Conservation (phyloP, 2,888 invertebrate species). For the Stenichneumon culpator region DNA sequence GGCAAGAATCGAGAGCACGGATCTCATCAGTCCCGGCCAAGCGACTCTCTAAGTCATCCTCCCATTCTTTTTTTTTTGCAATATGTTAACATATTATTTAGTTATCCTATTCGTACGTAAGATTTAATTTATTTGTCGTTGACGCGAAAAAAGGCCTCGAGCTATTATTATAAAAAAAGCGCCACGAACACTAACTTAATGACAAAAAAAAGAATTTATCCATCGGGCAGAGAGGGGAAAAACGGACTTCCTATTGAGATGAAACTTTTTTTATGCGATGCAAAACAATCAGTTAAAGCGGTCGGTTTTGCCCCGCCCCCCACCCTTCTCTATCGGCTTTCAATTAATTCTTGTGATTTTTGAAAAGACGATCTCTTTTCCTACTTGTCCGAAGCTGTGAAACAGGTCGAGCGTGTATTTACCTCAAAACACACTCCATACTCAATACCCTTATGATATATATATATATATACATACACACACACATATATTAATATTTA, state of each 20-base stretch:
- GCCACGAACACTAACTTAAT: neutral
- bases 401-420: conserved; percentile 64
- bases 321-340: neutral
- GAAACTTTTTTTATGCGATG: too few relatives aligned
- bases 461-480: conserved; percentile 64
- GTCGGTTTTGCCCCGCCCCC: too few relatives aligned
- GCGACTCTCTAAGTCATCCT: conserved; percentile 79
- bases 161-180: neutral
- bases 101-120: conserved; percentile 3
- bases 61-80: conserved; percentile 1
- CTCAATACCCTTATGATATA: conserved; percentile 37
- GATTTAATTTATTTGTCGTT: conserved; percentile 15
- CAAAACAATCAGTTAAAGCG: too few relatives aligned
- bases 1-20: conserved; percentile 82
- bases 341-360: neutral
- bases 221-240: neutral
- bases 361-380: conserved; percentile 13
- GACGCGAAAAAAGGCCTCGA: conserved; percentile 24
- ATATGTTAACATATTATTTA: neutral
- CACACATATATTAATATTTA: neutral
- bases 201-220: neutral
- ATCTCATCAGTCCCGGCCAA: conserved; percentile 82
- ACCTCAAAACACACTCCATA: conserved; percentile 37
- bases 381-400: conserved; percentile 41
- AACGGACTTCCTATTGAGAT: too few relatives aligned